These are phyloP conservation scores for Eulimnadia texana DNA, from an alignment of 1,140 invertebrate genomes.

Conservation along the genomic window DNA sequence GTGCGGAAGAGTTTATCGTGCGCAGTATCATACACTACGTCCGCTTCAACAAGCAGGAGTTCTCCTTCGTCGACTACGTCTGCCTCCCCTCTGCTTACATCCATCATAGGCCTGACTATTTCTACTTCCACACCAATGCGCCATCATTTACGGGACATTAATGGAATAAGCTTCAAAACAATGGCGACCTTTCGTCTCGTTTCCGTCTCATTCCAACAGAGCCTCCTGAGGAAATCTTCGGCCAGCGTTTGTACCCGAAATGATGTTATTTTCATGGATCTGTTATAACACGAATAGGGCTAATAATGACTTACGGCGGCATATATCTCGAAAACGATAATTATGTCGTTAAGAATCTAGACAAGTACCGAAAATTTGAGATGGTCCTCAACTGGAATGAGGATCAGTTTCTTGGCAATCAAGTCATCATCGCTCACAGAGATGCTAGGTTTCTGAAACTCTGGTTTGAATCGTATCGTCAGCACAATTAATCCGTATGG, in stretches of 20 bases:
- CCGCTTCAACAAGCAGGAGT: conserved; percentile 14
- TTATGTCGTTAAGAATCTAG: conserved; percentile 24
- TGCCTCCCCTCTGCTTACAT: conserved; percentile 22
- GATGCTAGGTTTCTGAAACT: conserved; percentile 24
- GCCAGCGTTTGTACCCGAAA: conserved; percentile 16
- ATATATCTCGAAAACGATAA: conserved; percentile 27
- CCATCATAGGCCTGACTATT: conserved; percentile 22
- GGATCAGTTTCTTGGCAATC: conserved; percentile 19
- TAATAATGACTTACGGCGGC: conserved; percentile 25
- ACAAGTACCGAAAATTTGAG: conserved; percentile 25
- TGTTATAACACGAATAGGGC: conserved; percentile 23
- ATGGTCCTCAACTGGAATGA: conserved; percentile 25
- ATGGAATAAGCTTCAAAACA: conserved; percentile 15
- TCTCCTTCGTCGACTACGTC: conserved; percentile 17
- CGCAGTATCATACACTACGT: conserved; percentile 25
- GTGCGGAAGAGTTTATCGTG: conserved; percentile 16
- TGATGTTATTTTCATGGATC: conserved; percentile 24
- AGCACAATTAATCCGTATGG: conserved; percentile 19
- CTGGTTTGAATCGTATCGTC: conserved; percentile 24
- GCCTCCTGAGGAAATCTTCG: conserved; percentile 24
- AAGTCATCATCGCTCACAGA: conserved; percentile 25
- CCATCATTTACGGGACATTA: conserved; percentile 16
- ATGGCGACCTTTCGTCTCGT: conserved; percentile 8
- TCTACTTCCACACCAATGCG: conserved; percentile 24
- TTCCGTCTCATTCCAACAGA: conserved; percentile 15